A percentile compares a stretch with the other conserved stretches of the same genome.
Conservation (phyloP, 2,113 vertebrate species). For the Pedetes capensis region DNA sequence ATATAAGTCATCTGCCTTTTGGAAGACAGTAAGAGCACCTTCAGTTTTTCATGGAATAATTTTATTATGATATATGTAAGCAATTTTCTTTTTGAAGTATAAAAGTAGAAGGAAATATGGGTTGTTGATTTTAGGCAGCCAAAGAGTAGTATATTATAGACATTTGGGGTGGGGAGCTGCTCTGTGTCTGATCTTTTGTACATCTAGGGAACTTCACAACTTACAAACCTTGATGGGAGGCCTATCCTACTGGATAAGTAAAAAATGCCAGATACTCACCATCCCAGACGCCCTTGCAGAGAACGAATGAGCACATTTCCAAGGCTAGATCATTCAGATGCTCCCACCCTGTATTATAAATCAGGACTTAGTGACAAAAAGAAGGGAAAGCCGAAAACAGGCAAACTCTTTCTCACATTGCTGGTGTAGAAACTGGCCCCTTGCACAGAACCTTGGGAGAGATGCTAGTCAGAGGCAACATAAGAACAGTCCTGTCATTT, state of each 20-base stretch:
- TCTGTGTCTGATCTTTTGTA: background rate
- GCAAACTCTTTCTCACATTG: slow-evolving; percentile 88
- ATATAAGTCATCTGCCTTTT: background rate
- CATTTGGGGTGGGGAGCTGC: background rate
- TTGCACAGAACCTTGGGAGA: slow-evolving; percentile 86
- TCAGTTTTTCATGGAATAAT: background rate
- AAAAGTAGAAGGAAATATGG: background rate
- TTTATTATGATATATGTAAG: background rate
- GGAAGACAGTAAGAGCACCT: background rate
- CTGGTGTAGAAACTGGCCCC: slow-evolving; percentile 89
- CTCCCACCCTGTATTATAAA: background rate
- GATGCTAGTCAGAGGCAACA: slow-evolving; percentile 89
- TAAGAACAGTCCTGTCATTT: slow-evolving; percentile 72
- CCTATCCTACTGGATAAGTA: background rate
- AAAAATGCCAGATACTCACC: background rate
- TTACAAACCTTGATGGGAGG: background rate
- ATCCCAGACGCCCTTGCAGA: background rate
- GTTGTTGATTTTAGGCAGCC: background rate
- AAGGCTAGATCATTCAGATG: background rate
- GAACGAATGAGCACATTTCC: background rate
- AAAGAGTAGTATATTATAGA: background rate
- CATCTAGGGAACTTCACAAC: background rate
- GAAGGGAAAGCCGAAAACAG: slow-evolving; percentile 70
- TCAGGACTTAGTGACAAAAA: background rate
- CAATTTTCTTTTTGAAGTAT: background rate